These are phyloP conservation scores for Rhorus exstirpatorius DNA, from an alignment of 2,888 invertebrate genomes.

Conservation along the genomic window DNA sequence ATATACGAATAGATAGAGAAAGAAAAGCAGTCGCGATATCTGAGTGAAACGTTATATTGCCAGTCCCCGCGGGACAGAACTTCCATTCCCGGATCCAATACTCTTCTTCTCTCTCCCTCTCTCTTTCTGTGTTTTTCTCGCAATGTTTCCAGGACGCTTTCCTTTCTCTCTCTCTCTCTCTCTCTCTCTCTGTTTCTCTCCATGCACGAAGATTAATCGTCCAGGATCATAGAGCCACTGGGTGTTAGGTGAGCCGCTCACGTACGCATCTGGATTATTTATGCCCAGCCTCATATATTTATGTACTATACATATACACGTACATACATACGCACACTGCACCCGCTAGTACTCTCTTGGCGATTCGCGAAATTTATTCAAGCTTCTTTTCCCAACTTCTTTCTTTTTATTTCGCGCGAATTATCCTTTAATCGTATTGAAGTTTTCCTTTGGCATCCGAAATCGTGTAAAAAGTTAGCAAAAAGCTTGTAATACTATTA, in stretches of 20 bases:
- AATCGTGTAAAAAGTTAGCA: not conserved
- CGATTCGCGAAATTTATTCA: slow-evolving; percentile 60
- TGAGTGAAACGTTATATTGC: slow-evolving; percentile 83
- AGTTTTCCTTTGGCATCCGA: not conserved
- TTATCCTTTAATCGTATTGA: not conserved
- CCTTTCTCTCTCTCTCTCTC: slow-evolving; percentile 28
- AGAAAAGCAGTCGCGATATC: slow-evolving; percentile 44
- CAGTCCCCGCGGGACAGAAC: slow-evolving; percentile 78
- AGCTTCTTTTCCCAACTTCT: slow-evolving; percentile 11
- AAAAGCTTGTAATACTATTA: not conserved
- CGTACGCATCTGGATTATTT: slow-evolving; percentile 71
- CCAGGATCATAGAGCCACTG: slow-evolving; percentile 78
- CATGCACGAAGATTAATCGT: slow-evolving; percentile 81
- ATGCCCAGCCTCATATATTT: slow-evolving; percentile 62
- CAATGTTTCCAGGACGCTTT: slow-evolving; percentile 39
- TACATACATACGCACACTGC: not conserved
- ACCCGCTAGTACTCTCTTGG: slow-evolving; percentile 20
- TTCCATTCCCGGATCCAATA: slow-evolving; percentile 78
- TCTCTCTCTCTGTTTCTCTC: slow-evolving; percentile 28
- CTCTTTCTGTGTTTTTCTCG: slow-evolving; percentile 17
- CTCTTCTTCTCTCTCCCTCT: slow-evolving; percentile 58
- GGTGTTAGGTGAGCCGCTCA: slow-evolving; percentile 74
- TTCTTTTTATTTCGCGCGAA: slow-evolving; percentile 5
- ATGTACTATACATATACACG: slow-evolving; percentile 37
- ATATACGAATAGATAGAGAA: not conserved